Percentiles rank a stretch among this genome's conserved stretches.
Conservation (phyloP, 1,140 invertebrate genomes). For the Latrodectus geometricus region DNA sequence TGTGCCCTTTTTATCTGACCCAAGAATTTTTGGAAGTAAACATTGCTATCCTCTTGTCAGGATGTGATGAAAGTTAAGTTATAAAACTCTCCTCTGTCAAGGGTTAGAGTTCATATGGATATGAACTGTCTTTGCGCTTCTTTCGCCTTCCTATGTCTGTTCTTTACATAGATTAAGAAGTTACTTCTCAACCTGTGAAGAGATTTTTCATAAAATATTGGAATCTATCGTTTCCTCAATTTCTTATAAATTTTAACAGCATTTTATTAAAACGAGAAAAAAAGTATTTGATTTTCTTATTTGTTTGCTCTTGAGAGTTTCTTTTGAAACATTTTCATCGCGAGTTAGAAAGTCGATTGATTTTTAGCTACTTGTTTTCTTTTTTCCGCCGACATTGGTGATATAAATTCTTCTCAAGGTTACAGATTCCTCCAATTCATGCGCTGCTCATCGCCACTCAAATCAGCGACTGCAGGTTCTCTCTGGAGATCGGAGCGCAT, state of each 20-base stretch:
- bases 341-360: constrained; percentile 8
- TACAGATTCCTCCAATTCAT: neutral
- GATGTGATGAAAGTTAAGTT: neutral
- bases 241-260: no score
- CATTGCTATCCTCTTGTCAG: constrained; percentile 1
- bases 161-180: no score
- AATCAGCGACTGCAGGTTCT: neutral
- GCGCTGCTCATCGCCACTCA: neutral
- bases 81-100: neutral
- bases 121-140: neutral
- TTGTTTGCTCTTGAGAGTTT: neutral
- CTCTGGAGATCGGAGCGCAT: constrained; percentile 35
- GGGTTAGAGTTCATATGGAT: constrained; percentile 11
- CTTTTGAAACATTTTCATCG: neutral
- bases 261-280: no score
- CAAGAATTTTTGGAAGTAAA: constrained; percentile 1
- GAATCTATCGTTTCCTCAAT: no score
- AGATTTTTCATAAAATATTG: no score
- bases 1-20: constrained; percentile 5
- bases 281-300: no score
- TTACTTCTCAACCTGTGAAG: no score
- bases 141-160: no score
- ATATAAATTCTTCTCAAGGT: neutral
- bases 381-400: neutral
- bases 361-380: neutral